Percentiles rank a stretch among this genome's conserved stretches.
Conservation (phyloP, 35 echinoderm and acorn worm genomes). For the Eucidaris tribuloides region DNA sequence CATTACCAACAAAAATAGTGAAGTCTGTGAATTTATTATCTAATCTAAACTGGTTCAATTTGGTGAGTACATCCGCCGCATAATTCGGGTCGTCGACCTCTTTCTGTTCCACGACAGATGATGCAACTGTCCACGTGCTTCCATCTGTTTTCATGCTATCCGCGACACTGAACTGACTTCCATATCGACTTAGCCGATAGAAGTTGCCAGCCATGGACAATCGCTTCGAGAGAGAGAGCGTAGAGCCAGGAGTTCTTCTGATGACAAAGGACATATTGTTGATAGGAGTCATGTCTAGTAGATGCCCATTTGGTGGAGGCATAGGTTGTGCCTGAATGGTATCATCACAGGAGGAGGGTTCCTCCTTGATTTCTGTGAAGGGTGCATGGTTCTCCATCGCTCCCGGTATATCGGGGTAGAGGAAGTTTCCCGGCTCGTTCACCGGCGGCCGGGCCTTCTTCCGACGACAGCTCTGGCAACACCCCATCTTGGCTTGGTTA, state of each 20-base stretch:
- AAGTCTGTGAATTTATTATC: conserved; percentile 84
- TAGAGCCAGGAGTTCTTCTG: conserved; percentile 44
- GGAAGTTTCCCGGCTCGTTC: conserved; percentile 53
- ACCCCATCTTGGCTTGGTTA: conserved; percentile 66
- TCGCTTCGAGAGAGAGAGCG: conserved; percentile 66
- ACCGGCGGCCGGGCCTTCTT: conserved; percentile 62
- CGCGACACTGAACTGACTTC: conserved; percentile 74
- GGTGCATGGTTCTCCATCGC: conserved; percentile 52
- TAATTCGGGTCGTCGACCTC: conserved; percentile 97
- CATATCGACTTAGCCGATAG: conserved; percentile 76
- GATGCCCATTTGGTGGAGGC: conserved; percentile 1
- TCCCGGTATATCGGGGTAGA: conserved; percentile 72
- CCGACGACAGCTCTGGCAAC: conserved; percentile 83
- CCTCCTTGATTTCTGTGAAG: conserved; percentile 48
- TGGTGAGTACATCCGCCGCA: conserved; percentile 86
- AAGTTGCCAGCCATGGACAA: conserved; percentile 63
- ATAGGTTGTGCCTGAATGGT: conserved; percentile 41
- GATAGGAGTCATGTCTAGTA: conserved; percentile 45
- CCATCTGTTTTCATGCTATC: conserved; percentile 84
- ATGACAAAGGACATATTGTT: conserved; percentile 21
- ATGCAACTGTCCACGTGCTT: conserved; percentile 90
- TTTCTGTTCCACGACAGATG: conserved; percentile 65
- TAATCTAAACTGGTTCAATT: conserved; percentile 64
- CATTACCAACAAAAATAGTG: conserved; percentile 63
- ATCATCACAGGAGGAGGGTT: conserved; percentile 37